A percentile compares a stretch with the other conserved stretches of the same genome.
phyloP scores from a whole-genome alignment of 2,113 vertebrate species.

The Protobothrops mucrosquamatus region DNA sequence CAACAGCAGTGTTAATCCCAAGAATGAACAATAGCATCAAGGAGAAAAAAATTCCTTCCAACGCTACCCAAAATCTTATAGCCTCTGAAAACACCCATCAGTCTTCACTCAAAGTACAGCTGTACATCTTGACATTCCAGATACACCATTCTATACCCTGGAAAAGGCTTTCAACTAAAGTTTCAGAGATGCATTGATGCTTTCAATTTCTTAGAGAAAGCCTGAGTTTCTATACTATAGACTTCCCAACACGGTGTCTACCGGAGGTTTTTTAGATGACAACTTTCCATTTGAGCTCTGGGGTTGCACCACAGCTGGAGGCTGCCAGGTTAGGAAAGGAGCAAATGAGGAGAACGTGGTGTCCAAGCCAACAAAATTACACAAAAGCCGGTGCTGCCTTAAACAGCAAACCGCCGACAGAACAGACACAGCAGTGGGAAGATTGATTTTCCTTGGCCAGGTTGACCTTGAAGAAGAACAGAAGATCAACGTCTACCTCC shows the following conservation, averaged over 20 bases:
- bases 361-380: conserved; percentile 46
- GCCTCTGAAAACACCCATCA: neutral
- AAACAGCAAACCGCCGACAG: conserved; percentile 30
- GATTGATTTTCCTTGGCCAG: conserved; percentile 61
- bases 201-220: neutral
- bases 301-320: neutral
- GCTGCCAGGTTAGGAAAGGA: neutral
- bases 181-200: neutral
- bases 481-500: conserved; percentile 56
- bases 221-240: neutral
- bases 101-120: neutral
- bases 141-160: neutral
- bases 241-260: neutral
- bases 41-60: neutral
- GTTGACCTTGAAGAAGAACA: conserved; percentile 57
- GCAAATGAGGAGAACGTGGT: neutral
- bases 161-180: neutral
- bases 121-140: neutral
- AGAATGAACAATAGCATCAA: fast-evolving
- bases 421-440: conserved; percentile 39
- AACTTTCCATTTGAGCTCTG: neutral
- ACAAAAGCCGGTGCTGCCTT: conserved; percentile 44
- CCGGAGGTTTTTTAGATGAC: neutral
- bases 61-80: neutral
- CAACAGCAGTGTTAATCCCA: neutral